A percentile compares a stretch with the other conserved stretches of the same genome.
phyloP scores from a whole-genome alignment of 2,888 invertebrate genomes.

The Lydus trimaculatus region DNA sequence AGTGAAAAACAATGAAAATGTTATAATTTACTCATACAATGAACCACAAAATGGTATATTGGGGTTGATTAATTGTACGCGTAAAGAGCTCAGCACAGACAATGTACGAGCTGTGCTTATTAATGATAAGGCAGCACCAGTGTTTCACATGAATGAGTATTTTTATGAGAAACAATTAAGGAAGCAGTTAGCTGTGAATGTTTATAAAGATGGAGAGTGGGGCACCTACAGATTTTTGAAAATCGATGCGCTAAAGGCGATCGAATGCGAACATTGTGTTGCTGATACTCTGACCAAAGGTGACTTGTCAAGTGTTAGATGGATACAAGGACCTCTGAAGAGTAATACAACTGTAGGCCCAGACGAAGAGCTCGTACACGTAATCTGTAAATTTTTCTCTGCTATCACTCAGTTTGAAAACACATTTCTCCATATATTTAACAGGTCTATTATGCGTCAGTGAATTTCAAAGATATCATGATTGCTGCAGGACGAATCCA shows the following conservation, averaged over 20 bases:
- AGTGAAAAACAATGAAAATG: constrained; percentile 44
- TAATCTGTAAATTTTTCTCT: too few species aligned
- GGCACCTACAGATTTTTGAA: constrained; percentile 82
- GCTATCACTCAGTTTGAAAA: too few species aligned
- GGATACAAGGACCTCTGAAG: constrained; percentile 87
- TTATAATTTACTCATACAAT: constrained; percentile 72
- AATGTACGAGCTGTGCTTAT: constrained; percentile 64
- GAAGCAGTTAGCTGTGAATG: constrained; percentile 81
- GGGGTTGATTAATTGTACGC: constrained; percentile 77
- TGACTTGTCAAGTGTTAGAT: constrained; percentile 89
- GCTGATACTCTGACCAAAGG: constrained; percentile 92
- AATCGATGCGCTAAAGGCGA: constrained; percentile 63
- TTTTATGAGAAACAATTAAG: constrained; percentile 72
- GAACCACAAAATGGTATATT: constrained; percentile 78
- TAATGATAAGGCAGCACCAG: constrained; percentile 66
- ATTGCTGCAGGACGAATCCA: neutral
- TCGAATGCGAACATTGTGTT: constrained; percentile 83
- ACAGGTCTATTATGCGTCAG: constrained; percentile 70
- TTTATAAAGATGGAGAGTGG: constrained; percentile 68
- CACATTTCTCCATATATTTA: constrained; percentile 41
- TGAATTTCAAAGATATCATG: constrained; percentile 87
- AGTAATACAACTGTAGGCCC: constrained; percentile 37
- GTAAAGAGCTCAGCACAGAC: constrained; percentile 66
- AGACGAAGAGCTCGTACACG: constrained; percentile 9
- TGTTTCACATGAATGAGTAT: constrained; percentile 64